Base-by-base conservation (phyloP, 2,797 vertebrate genomes). In the Sarcophilus harrisii region DNA sequence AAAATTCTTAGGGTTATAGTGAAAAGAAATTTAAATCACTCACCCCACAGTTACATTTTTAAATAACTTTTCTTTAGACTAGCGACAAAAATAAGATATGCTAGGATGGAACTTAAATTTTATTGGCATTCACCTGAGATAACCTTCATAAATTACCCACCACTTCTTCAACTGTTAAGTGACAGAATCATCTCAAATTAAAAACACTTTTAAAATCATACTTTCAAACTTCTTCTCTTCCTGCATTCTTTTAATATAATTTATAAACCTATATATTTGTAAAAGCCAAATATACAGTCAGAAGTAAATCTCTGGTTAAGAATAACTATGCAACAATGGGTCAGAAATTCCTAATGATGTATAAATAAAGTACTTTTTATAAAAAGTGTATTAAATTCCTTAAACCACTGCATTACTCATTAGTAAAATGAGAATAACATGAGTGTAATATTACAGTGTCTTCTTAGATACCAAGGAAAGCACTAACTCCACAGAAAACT, bases 401-500 rank as follows among this genome's bases (percentile, higher is more conserved):
- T 21, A 49, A 38, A 58, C 60, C 58, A 32, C 95, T 93, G 49
- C 0, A 95, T 29, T 24, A 89, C n/a, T 93, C 81, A 57, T 58
- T 89, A 49, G 87, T 9, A 91, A 1, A 93, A 59, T 59, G 30
- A 55, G 49, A 57, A 90, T 0, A 93, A 30, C 10, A 57, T 49
- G 8, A 21, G 28, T 10, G 90, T 58, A 93, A 87, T 92, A 90
- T 92, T 49, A 38, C 30, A 92, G 58, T 54, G 92, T 49, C 62
- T 90, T 93, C 55, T n/a, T 59, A n/a, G 58, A 91, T 62, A 90
- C 90, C 32, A 92, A 96, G 58, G 32, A 92, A 93, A 87, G 45
- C 57, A 94, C 90, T 49, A 14, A 30, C 59, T 94, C 73, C 92
- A 92, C 18, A 95, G 59, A 97, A 94, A 94, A 60, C 92, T 94